These are phyloP conservation scores for Odocoileus hemionus DNA, from an alignment of 2,113 vertebrate genomes.

Conservation along the genomic window DNA sequence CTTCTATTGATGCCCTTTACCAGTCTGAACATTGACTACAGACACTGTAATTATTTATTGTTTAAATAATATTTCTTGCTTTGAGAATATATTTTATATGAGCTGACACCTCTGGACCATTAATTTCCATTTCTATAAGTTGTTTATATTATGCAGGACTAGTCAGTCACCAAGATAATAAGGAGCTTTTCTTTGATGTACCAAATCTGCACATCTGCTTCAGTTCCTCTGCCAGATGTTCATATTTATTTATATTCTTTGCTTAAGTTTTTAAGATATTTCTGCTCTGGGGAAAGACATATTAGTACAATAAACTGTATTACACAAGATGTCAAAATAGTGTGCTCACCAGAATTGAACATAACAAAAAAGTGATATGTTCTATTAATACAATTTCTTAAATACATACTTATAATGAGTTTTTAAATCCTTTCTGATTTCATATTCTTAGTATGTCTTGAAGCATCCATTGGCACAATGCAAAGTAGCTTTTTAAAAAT, in stretches of 20 bases:
- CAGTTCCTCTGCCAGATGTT: slow-evolving; percentile 56
- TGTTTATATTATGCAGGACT: slow-evolving; percentile 14
- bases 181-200: slow-evolving; percentile 54
- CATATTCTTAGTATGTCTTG: neutral
- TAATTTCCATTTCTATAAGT: slow-evolving; percentile 40
- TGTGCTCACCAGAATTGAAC: slow-evolving; percentile 10
- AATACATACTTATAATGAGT: neutral
- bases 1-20: neutral
- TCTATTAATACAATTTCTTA: neutral
- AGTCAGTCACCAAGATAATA: slow-evolving; percentile 20
- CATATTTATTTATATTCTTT: slow-evolving; percentile 59
- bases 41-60: neutral
- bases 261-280: slow-evolving; percentile 44
- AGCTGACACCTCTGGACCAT: neutral
- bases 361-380: neutral
- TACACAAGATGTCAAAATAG: slow-evolving; percentile 28
- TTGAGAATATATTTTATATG: neutral
- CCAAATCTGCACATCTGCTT: slow-evolving; percentile 52
- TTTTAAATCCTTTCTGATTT: neutral
- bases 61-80: neutral
- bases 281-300: slow-evolving; percentile 38
- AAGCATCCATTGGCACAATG: neutral
- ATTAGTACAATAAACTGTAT: slow-evolving; percentile 60
- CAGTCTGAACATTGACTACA: neutral
- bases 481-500: neutral